Percentiles rank a stretch among this genome's conserved stretches.
These are phyloP conservation scores for Himalopsyche kuldschensis DNA, from an alignment of 2,888 invertebrate genomes.

Conservation along the genomic window DNA sequence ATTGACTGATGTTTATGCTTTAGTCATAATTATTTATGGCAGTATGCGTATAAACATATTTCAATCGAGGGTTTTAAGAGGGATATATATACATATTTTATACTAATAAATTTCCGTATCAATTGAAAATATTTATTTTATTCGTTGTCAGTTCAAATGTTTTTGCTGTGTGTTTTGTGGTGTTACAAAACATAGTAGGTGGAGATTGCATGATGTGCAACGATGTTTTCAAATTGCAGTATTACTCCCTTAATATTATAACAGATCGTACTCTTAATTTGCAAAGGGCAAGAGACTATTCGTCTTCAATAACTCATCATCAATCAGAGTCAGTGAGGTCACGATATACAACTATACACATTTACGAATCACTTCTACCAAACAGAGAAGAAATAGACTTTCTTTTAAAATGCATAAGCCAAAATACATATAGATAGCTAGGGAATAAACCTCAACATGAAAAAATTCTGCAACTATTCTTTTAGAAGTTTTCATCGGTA, in stretches of 20 bases:
- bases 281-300: conserved; percentile 19
- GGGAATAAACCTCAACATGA: too few species aligned
- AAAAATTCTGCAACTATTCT: too few species aligned
- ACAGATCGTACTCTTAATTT: neutral
- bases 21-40: too few species aligned
- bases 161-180: neutral
- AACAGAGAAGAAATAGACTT: neutral
- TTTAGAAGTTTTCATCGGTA: too few species aligned
- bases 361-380: neutral
- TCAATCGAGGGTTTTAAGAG: too few species aligned
- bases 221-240: neutral
- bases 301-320: conserved; percentile 19
- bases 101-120: too few species aligned
- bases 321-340: conserved; percentile 12
- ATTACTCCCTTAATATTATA: conserved; percentile 14
- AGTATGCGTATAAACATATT: too few species aligned
- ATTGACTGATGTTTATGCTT: too few species aligned
- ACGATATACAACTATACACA: conserved; percentile 11
- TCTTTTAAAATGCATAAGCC: neutral
- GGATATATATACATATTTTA: too few species aligned
- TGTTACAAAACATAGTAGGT: neutral
- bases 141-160: neutral
- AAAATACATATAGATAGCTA: too few species aligned
- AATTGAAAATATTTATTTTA: too few species aligned
- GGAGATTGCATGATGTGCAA: neutral